Evolutionary conservation across 2,797 vertebrate genomes (phyloP).

Genomic region (Discoglossus pictus): DNA sequence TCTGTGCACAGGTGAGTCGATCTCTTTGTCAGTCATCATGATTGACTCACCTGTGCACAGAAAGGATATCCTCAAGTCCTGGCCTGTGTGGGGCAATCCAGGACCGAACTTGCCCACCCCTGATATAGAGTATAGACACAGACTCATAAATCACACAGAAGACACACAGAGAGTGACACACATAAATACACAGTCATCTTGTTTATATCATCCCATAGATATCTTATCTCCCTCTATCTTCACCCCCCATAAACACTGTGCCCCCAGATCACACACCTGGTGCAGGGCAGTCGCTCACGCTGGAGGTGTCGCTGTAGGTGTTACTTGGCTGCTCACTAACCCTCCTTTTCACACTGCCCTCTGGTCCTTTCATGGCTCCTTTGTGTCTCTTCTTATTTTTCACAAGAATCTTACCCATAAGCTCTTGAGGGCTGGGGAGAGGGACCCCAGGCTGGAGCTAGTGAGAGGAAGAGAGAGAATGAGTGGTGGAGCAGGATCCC

Average conservation of each 20-base stretch:
- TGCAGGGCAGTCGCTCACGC: slow-evolving; percentile 55
- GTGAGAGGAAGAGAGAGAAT: background rate
- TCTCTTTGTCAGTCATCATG: no score
- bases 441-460: slow-evolving; percentile 75
- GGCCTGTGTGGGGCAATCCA: no score
- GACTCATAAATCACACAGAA: no score
- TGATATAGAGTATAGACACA: no score
- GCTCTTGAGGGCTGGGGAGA: slow-evolving; percentile 83
- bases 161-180: no score
- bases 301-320: slow-evolving; percentile 65
- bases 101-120: no score
- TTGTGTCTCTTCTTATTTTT: slow-evolving; percentile 82
- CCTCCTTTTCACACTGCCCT: slow-evolving; percentile 62
- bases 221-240: background rate
- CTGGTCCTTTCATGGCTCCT: slow-evolving; percentile 54
- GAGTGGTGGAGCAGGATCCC: background rate
- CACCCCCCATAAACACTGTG: background rate
- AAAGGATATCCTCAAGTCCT: no score
- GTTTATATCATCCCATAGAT: no score
- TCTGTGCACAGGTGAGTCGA: no score
- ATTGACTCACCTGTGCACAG: no score
- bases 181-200: no score
- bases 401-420: slow-evolving; percentile 87
- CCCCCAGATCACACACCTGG: slow-evolving; percentile 9
- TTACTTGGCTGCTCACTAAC: slow-evolving; percentile 64